phyloP scores from a whole-genome alignment of 2,888 invertebrate species.

The Buathra laborator region DNA sequence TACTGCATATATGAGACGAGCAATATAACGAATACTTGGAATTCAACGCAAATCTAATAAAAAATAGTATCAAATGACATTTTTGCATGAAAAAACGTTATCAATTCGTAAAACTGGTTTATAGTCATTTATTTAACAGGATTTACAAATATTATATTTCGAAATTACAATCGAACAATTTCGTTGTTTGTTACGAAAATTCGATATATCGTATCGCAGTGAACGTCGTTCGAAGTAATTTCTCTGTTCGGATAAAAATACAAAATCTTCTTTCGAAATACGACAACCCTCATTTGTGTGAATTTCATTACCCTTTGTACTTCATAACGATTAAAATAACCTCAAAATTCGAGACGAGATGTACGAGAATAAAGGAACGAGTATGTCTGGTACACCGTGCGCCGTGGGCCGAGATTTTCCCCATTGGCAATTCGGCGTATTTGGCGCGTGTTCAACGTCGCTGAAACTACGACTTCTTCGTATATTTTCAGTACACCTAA shows the following conservation, averaged over 20 bases:
- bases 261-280: background rate
- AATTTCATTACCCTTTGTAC: background rate
- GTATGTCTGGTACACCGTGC: background rate
- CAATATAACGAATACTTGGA: no score
- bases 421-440: conserved; percentile 8
- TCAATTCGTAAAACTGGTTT: no score
- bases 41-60: no score
- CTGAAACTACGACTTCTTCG: conserved; percentile 3
- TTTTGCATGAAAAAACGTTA: no score
- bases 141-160: no score
- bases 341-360: background rate
- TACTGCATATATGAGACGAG: background rate
- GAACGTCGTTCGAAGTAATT: no score
- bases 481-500: conserved; percentile 6
- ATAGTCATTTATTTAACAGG: no score
- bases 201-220: no score
- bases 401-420: background rate
- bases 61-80: no score
- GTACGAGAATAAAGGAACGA: background rate
- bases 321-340: background rate
- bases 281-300: background rate
- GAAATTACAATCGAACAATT: no score
- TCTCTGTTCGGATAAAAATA: background rate
- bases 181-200: no score
- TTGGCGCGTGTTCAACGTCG: conserved; percentile 31